These are phyloP conservation scores for Caradrina clavipalpis DNA, from an alignment of 2,888 invertebrate species.

Conservation along the genomic window DNA sequence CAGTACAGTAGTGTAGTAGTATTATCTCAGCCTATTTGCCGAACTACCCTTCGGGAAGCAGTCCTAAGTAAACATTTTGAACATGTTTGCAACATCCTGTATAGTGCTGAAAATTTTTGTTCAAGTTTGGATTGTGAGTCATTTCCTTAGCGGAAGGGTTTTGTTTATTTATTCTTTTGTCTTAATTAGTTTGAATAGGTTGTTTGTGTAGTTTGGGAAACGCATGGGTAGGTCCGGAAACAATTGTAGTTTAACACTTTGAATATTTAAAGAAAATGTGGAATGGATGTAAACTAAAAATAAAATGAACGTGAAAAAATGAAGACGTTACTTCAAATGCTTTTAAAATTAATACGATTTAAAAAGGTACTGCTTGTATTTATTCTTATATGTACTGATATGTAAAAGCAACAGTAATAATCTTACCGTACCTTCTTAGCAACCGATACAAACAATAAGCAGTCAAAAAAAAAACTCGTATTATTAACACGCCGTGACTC, in stretches of 20 bases:
- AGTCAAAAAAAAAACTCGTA: background rate
- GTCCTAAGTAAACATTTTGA: constrained; percentile 76
- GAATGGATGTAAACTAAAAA: no score
- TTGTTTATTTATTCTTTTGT: constrained; percentile 15
- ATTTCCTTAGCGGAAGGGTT: constrained; percentile 57
- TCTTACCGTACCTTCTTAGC: background rate
- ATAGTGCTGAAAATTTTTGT: constrained; percentile 63
- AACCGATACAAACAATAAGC: background rate
- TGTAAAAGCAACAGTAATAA: no score
- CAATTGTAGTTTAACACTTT: no score
- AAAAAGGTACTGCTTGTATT: no score
- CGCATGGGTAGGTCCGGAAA: no score
- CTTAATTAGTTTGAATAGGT: background rate
- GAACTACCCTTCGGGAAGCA: constrained; percentile 47
- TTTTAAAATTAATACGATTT: no score
- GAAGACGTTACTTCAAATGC: no score
- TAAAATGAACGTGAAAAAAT: no score
- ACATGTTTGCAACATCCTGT: constrained; percentile 68
- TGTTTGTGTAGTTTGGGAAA: background rate
- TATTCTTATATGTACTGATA: no score
- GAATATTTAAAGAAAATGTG: no score
- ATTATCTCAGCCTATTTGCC: constrained; percentile 58
- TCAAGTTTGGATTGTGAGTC: constrained; percentile 52
- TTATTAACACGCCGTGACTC: no score
- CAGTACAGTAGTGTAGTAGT: constrained; percentile 21